These are phyloP conservation scores for Notarius quadriscutis DNA, from an alignment of 2,113 vertebrate genomes.

Conservation along the genomic window DNA sequence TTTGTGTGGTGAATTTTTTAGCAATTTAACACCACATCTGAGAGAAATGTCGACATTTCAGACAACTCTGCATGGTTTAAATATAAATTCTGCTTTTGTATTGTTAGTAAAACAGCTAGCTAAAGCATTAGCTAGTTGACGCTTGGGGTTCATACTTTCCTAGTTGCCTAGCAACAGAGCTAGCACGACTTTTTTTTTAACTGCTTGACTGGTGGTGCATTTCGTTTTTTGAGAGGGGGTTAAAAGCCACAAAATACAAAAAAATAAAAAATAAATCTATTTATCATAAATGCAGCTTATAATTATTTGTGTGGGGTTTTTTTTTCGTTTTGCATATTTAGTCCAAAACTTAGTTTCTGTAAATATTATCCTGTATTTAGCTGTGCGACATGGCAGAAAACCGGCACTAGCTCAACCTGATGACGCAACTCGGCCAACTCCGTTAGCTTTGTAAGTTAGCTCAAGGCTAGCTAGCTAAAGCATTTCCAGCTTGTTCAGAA, in stretches of 20 bases:
- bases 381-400: neutral
- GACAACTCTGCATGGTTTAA: neutral
- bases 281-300: too few relatives aligned
- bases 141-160: neutral
- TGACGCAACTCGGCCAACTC: slow-evolving; percentile 44
- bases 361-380: neutral
- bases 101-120: neutral
- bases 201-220: neutral
- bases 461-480: neutral
- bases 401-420: slow-evolving; percentile 2
- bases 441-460: neutral
- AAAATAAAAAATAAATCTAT: neutral
- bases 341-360: neutral
- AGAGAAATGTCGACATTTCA: neutral
- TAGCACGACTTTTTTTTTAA: neutral
- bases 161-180: neutral
- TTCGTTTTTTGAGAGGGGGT: too few relatives aligned
- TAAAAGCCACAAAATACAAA: rapidly evolving
- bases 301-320: neutral
- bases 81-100: neutral
- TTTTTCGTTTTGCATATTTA: neutral
- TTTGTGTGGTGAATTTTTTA: neutral
- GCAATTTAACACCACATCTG: neutral
- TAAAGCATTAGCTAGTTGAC: neutral
- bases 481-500: neutral